These are phyloP conservation scores for Enteromius paludinosus DNA, from an alignment of 2,797 vertebrate species.

Conservation along the genomic window DNA sequence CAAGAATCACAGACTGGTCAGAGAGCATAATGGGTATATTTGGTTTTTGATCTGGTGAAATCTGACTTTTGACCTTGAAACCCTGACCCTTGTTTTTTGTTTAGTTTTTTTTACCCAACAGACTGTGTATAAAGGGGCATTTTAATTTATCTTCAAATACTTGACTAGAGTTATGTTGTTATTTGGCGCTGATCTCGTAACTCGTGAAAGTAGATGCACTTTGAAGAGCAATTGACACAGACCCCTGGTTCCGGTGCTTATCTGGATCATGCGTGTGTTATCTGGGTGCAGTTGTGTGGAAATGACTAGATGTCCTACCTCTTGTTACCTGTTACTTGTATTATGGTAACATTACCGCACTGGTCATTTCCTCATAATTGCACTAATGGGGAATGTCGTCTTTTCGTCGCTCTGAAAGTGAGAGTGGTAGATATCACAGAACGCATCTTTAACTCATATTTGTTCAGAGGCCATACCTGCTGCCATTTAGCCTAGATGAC, in stretches of 20 bases:
- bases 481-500: constrained; percentile 37
- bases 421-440: constrained; percentile 28
- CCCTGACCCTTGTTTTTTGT: background rate
- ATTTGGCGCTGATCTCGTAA: constrained; percentile 80
- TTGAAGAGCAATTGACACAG: constrained; percentile 73
- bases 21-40: constrained; percentile 55
- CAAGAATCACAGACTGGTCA: constrained; percentile 69
- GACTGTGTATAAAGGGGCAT: constrained; percentile 84
- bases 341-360: constrained; percentile 84
- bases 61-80: constrained; percentile 52
- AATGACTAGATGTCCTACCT: constrained; percentile 85
- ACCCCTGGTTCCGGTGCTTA: constrained; percentile 59
- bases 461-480: constrained; percentile 29
- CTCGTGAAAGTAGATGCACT: constrained; percentile 81
- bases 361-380: constrained; percentile 85
- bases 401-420: constrained; percentile 42
- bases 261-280: constrained; percentile 63
- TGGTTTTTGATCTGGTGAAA: constrained; percentile 45
- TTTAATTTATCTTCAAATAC: constrained; percentile 74
- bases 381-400: constrained; percentile 50
- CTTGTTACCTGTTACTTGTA: constrained; percentile 84
- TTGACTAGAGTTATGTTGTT: constrained; percentile 80
- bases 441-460: constrained; percentile 20
- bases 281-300: constrained; percentile 78
- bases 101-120: constrained; percentile 67